phyloP scores from a whole-genome alignment of 2,113 vertebrate species.

The Microcebus tavaratra region DNA sequence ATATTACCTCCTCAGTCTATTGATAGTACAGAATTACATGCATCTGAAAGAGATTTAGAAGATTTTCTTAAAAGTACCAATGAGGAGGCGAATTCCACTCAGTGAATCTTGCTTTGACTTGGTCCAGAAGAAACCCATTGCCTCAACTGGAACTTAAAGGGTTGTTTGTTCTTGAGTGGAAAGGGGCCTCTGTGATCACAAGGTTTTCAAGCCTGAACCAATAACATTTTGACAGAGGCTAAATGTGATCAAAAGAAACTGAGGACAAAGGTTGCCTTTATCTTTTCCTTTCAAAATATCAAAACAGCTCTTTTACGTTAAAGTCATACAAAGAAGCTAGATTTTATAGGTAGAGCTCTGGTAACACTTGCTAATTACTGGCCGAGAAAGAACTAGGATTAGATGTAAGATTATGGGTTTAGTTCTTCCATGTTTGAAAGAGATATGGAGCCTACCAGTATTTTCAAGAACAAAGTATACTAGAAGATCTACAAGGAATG shows the following conservation, averaged over 20 bases:
- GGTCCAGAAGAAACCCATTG: not conserved
- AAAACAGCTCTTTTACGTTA: not conserved
- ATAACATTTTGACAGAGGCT: not conserved
- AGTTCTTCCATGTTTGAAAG: not conserved
- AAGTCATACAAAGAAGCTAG: not conserved
- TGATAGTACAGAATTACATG: not conserved
- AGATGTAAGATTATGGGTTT: not conserved
- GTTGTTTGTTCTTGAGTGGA: not conserved
- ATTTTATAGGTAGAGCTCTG: not conserved
- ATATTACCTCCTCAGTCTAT: not conserved
- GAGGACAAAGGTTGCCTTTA: not conserved
- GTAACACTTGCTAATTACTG: not conserved
- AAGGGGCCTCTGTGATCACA: not conserved
- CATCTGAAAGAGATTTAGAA: not conserved
- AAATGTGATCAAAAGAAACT: not conserved
- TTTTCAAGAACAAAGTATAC: not conserved
- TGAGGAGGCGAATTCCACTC: not conserved
- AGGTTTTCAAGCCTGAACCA: not conserved
- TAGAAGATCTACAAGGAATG: not conserved
- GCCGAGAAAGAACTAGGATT: not conserved
- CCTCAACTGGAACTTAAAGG: not conserved
- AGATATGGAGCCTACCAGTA: not conserved
- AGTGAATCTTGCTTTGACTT: not conserved
- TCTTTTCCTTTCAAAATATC: not conserved
- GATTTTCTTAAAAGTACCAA: not conserved